These are phyloP conservation scores for Muscidifurax raptorellus DNA, from an alignment of 1,140 invertebrate species.

Conservation along the genomic window DNA sequence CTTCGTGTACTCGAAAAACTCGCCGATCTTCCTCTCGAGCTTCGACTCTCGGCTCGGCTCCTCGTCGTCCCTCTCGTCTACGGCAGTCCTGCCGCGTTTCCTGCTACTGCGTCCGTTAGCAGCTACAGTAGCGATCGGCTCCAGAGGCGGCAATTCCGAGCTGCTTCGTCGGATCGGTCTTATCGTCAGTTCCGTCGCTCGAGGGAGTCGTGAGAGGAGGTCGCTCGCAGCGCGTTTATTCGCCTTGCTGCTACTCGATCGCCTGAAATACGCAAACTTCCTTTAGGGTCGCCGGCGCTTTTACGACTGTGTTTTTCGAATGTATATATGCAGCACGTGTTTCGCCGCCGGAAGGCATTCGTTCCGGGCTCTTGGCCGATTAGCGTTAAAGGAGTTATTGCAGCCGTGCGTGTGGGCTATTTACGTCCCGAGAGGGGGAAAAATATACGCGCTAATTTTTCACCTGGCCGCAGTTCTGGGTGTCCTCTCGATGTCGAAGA, in stretches of 20 bases:
- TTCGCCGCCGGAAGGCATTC: slow-evolving; percentile 43
- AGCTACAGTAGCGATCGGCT: neutral
- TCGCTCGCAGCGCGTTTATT: neutral
- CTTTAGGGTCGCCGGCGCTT: neutral
- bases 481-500: slow-evolving; percentile 9
- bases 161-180: neutral
- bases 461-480: neutral
- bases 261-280: slow-evolving; percentile 4
- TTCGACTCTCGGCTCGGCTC: slow-evolving; percentile 32
- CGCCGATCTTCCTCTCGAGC: slow-evolving; percentile 56
- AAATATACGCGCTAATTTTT: neutral
- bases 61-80: slow-evolving; percentile 1
- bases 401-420: neutral
- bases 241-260: neutral
- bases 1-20: slow-evolving; percentile 63
- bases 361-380: slow-evolving; percentile 31
- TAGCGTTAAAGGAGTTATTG: slow-evolving; percentile 32
- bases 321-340: slow-evolving; percentile 30
- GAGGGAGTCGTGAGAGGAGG: slow-evolving; percentile 37
- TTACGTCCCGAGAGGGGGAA: neutral
- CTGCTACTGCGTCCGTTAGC: neutral
- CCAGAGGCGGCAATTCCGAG: neutral
- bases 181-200: slow-evolving; percentile 39
- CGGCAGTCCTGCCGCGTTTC: neutral
- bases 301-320: neutral